Evolutionary conservation across 2,113 vertebrate species (phyloP).

Genomic region (Myotis yumanensis): DNA sequence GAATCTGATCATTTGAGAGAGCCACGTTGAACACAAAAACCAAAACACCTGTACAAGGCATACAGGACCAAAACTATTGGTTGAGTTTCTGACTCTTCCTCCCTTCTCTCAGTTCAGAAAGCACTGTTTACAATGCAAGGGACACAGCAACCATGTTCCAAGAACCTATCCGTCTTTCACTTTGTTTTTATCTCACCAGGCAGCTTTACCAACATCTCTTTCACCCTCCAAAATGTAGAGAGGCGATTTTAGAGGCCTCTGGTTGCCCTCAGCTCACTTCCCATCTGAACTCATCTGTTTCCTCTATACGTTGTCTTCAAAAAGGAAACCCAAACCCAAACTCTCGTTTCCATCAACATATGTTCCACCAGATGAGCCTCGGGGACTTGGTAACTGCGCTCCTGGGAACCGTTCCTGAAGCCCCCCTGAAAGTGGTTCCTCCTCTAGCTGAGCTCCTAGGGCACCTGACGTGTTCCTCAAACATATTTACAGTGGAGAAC

Average conservation of each 20-base stretch:
- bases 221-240: not conserved
- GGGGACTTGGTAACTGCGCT: not conserved
- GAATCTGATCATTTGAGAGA: not conserved
- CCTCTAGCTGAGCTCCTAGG: not conserved
- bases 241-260: not conserved
- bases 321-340: not conserved
- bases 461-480: not conserved
- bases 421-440: not conserved
- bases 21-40: not conserved
- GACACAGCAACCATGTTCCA: not conserved
- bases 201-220: not conserved
- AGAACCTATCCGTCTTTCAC: not conserved
- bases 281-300: not conserved
- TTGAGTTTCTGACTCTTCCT: not conserved
- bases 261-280: not conserved
- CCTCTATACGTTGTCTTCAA: not conserved
- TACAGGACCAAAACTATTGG: not conserved
- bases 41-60: not conserved
- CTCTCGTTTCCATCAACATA: not conserved
- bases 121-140: not conserved
- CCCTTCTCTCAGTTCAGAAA: not conserved
- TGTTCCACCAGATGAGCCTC: not conserved
- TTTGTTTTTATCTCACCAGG: not conserved
- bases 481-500: not conserved
- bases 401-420: not conserved